Percentiles rank a stretch among this genome's conserved stretches.
phyloP scores from a whole-genome alignment of 1,140 invertebrate genomes.

The Paraescarpia echinospica region DNA sequence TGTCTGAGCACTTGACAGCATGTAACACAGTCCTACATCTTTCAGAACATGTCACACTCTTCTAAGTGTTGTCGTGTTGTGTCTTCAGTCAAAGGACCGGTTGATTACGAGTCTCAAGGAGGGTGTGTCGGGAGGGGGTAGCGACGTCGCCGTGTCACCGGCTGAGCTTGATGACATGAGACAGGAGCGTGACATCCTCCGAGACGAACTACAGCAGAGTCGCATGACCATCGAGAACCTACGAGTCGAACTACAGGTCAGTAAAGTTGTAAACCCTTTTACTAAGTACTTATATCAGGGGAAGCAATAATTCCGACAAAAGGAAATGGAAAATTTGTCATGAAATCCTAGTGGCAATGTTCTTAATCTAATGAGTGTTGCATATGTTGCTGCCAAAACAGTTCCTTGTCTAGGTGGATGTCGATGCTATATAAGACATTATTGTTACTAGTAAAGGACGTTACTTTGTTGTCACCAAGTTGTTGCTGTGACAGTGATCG shows the following conservation, averaged over 20 bases:
- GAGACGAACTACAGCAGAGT: conserved; percentile 66
- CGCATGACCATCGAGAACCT: conserved; percentile 62
- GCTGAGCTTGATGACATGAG: conserved; percentile 61
- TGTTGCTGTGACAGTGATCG: no score
- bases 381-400: no score
- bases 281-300: background rate
- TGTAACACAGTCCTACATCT: background rate
- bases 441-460: no score
- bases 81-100: conserved; percentile 72
- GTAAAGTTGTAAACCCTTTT: no score
- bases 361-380: no score
- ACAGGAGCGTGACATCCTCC: conserved; percentile 67
- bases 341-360: no score
- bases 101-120: conserved; percentile 70
- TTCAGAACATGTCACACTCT: no score
- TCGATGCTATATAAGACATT: no score
- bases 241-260: conserved; percentile 61
- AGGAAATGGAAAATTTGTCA: no score
- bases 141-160: conserved; percentile 41
- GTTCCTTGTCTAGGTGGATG: no score
- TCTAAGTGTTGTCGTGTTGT: background rate
- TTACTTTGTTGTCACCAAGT: no score
- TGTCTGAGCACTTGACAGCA: background rate
- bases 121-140: conserved; percentile 51
- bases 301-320: no score